phyloP scores from a whole-genome alignment of 2,113 vertebrate genomes.

The Saguinus midas region DNA sequence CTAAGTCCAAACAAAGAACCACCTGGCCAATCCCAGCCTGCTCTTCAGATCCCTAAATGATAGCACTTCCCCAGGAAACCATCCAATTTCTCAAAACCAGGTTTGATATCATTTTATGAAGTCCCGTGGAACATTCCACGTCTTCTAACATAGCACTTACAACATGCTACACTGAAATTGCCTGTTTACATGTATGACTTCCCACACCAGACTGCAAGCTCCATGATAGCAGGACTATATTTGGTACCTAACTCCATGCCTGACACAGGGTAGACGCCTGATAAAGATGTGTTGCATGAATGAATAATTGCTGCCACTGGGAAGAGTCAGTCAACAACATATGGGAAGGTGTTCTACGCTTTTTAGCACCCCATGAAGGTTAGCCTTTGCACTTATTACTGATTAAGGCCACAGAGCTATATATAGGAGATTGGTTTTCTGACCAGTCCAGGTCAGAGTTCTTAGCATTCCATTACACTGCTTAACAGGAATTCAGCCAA shows the following conservation, averaged over 20 bases:
- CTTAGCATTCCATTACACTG: background rate
- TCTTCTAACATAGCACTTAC: background rate
- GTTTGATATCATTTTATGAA: background rate
- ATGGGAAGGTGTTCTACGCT: background rate
- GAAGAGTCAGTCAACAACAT: background rate
- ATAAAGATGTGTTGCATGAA: background rate
- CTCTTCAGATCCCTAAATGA: background rate
- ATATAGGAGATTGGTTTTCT: background rate
- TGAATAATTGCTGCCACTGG: background rate
- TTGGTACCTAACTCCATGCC: background rate
- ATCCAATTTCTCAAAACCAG: conserved; percentile 16
- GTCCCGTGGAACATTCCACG: background rate
- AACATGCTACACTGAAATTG: background rate
- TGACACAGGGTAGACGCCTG: background rate
- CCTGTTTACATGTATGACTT: background rate
- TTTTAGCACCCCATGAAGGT: background rate
- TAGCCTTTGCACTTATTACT: background rate
- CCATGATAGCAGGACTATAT: background rate
- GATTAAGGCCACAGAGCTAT: background rate
- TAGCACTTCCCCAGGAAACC: background rate
- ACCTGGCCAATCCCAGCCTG: background rate
- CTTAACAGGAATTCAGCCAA: background rate
- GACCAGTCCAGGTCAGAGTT: background rate
- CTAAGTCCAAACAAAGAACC: background rate
- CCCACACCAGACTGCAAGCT: background rate